A percentile compares a stretch with the other conserved stretches of the same genome.
These are phyloP conservation scores for Epinephelus malabaricus DNA, from an alignment of 2,797 vertebrate genomes.

Conservation along the genomic window DNA sequence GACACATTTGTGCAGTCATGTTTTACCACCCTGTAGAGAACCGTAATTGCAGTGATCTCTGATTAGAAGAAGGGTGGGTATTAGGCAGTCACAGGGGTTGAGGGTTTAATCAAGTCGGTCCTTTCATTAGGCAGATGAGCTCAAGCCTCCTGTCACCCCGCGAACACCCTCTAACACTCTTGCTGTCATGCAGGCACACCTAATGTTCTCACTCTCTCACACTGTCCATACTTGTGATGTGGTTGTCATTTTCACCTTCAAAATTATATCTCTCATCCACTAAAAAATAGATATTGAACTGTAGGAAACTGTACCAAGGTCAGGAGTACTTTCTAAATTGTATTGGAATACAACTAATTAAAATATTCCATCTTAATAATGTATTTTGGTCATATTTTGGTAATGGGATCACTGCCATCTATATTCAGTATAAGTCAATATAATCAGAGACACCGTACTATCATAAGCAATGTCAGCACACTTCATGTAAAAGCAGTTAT, in stretches of 20 bases:
- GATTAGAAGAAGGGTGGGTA: constrained; percentile 47
- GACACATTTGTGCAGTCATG: constrained; percentile 19
- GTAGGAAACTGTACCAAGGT: not conserved
- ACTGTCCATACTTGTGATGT: not conserved
- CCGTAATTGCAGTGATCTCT: constrained; percentile 52
- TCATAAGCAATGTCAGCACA: not conserved
- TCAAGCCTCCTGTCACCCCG: constrained; percentile 31
- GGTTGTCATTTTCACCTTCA: not conserved
- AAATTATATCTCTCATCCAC: not conserved
- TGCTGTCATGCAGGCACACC: constrained; percentile 25
- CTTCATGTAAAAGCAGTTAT: not conserved
- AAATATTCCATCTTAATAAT: not conserved
- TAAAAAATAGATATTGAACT: not conserved
- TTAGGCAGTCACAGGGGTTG: constrained; percentile 19
- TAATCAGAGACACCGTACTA: not conserved
- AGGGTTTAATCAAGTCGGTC: constrained; percentile 53
- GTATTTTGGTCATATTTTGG: not conserved
- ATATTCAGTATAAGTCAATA: not conserved
- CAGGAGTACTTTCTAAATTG: not conserved
- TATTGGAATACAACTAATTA: not conserved
- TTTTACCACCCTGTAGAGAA: constrained; percentile 39
- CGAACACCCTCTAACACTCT: constrained; percentile 20
- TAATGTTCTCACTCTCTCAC: constrained; percentile 10
- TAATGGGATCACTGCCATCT: not conserved
- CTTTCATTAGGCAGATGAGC: constrained; percentile 54